These are phyloP conservation scores for Morelia viridis DNA, from an alignment of 2,797 vertebrate genomes.

Conservation along the genomic window DNA sequence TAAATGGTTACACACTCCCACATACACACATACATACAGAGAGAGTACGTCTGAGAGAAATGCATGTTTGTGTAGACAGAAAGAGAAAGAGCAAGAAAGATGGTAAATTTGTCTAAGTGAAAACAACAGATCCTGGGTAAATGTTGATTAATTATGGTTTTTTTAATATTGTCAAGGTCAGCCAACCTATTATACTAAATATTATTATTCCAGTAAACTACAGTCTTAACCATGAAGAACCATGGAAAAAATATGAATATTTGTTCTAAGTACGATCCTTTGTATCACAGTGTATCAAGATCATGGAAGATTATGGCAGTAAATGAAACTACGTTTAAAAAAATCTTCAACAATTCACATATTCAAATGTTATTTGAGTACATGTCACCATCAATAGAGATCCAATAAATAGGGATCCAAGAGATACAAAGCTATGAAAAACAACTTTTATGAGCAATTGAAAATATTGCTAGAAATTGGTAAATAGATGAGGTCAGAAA, in stretches of 20 bases:
- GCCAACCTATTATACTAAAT: not conserved
- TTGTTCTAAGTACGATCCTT: conserved; percentile 20
- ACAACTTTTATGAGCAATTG: not conserved
- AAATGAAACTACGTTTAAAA: not conserved
- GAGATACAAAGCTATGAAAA: too few species aligned
- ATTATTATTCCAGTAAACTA: conserved; percentile 10
- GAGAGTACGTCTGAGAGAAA: not conserved
- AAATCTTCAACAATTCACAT: conserved; percentile 3
- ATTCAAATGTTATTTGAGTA: not conserved
- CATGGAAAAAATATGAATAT: conserved; percentile 31
- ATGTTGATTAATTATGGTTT: not conserved
- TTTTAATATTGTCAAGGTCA: not conserved
- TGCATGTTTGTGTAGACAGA: not conserved
- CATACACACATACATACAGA: not conserved
- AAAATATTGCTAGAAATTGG: not conserved
- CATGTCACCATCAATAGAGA: too few species aligned
- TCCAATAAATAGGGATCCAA: too few species aligned
- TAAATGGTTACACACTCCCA: not conserved
- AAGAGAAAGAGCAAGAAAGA: not conserved
- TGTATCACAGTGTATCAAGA: conserved; percentile 28
- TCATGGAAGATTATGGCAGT: conserved; percentile 21
- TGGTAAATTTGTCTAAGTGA: not conserved
- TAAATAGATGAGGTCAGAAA: not conserved
- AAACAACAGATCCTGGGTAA: not conserved
- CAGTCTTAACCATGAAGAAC: conserved; percentile 21